A percentile compares a stretch with the other conserved stretches of the same genome.
Conservation (phyloP, 2,113 vertebrate genomes). For the Probosciger aterrimus region DNA sequence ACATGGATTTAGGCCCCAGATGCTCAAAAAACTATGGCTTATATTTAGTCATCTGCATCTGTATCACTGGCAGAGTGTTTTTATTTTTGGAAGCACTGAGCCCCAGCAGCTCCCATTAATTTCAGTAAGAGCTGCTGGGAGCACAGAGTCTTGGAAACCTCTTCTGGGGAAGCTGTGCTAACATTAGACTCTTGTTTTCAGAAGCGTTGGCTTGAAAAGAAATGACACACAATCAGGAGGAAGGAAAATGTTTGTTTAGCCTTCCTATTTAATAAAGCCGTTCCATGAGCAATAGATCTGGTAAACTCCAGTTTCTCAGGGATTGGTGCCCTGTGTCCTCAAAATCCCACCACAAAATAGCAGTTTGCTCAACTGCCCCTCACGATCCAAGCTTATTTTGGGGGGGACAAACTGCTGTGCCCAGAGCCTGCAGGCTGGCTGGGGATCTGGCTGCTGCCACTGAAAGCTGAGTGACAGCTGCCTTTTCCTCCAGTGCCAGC, state of each 20-base stretch:
- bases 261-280: neutral
- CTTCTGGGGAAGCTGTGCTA: constrained; percentile 47
- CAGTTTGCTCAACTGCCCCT: neutral
- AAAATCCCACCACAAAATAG: neutral
- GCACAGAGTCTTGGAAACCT: constrained; percentile 44
- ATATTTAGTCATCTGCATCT: constrained; percentile 56
- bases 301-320: constrained; percentile 10
- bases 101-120: constrained; percentile 41
- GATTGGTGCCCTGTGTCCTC: neutral
- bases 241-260: constrained; percentile 52
- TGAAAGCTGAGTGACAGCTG: constrained; percentile 13
- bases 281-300: constrained; percentile 5
- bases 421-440: neutral
- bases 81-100: constrained; percentile 61
- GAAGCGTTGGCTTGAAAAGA: constrained; percentile 35
- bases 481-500: neutral
- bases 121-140: constrained; percentile 42
- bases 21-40: constrained; percentile 44
- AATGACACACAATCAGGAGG: constrained; percentile 43
- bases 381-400: neutral
- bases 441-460: neutral
- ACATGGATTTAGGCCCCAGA: constrained; percentile 6
- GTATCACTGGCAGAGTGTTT: constrained; percentile 19
- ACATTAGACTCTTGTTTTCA: constrained; percentile 57
- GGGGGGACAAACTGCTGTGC: neutral